Evolutionary conservation across 2,888 invertebrate genomes (phyloP), one percentile per base, ranked within the genome.

Genomic region (Metacarcinus magister): DNA sequence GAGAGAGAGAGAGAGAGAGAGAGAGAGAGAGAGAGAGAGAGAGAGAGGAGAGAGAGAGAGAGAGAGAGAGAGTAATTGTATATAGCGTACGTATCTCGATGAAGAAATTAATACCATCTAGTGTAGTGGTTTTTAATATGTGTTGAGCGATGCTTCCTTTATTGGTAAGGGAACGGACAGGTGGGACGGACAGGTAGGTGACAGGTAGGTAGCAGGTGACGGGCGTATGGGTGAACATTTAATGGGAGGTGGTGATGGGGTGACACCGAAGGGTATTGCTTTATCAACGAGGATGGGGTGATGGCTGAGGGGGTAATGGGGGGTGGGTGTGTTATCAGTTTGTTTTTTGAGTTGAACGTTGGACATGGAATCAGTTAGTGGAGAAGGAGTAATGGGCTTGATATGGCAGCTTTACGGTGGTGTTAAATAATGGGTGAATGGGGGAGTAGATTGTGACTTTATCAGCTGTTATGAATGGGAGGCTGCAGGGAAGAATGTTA

Each of bases 401-500:
- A 67, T 67, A 67, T 67, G 67, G n/a, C n/a, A n/a, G 67, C 23
- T 3, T 67, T 67, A 67, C 7, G 67, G 16, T 2, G 67, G 19
- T 67, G 67, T 67, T 16, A n/a, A 67, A n/a, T 67, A 67, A n/a
- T 67, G 67, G n/a, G 3, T 19, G 67, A 7, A 67, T n/a, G 67
- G n/a, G 67, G 10, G 67, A 67, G 67, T n/a, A n/a, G 67, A n/a
- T 2, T 67, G 67, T 67, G 67, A 67, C n/a, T 67, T 67, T n/a
- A 67, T 67, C n/a, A 67, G n/a, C n/a, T 67, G 67, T 16, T 67
- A 67, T 67, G 67, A n/a, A 67, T 67, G 67, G 67, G n/a, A n/a
- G 67, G 16, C 7, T 67, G 67, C 4, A 67, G n/a, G 67, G 67
- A 67, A 7, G 67, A n/a, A 67, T 67, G 10, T 54, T 54, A n/a